Base-by-base conservation (phyloP, 2,797 vertebrate genomes). In the Astyanax mexicanus region DNA sequence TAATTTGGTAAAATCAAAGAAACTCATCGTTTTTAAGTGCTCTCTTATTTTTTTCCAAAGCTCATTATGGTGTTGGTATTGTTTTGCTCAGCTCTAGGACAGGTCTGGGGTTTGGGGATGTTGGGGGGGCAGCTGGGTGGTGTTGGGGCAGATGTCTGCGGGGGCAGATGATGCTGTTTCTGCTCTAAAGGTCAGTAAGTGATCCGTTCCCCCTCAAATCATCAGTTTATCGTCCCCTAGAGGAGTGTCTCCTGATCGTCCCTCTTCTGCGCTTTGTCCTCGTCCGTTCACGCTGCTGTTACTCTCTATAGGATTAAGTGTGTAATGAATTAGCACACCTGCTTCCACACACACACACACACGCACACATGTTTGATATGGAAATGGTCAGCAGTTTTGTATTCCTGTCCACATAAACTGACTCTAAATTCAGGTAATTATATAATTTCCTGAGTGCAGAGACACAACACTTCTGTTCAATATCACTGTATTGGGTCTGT, bases 181-280 rank as follows among this genome's bases (percentile, higher is more conserved):
- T 75, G 74, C 76, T 55, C 60, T 32, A 6, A 13, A 42, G 74
- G 74, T 85, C 75, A 81, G 37, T 13, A 29, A 71, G 47, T 78
- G 72, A 74, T 72, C 73, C 55, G 21, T 70, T 78, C 75, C 66
- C 44, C 77, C 69, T 80, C 65, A 78, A 65, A 67, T 70, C 19
- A 49, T 13, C 13, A 55, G 77, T 81, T 81, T 71, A 79, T 64
- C 65, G 52, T 35, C 23, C 64, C n/a, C 32, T 32, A 69, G 71
- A 74, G 78, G 75, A 70, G 75, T 77, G 66, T 71, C 78, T 17
- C 1, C 55, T 44, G 35, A 29, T 25, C 29, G 68, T 77, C 71
- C 74, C 73, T 83, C 57, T 74, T 73, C 52, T 57, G 1, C 45
- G 27, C 65, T 69, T 66, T 86, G 61, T 73, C 45, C n/a, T 70